Conservation (phyloP, 2,113 vertebrate genomes). For the Polypterus bichir region DNA sequence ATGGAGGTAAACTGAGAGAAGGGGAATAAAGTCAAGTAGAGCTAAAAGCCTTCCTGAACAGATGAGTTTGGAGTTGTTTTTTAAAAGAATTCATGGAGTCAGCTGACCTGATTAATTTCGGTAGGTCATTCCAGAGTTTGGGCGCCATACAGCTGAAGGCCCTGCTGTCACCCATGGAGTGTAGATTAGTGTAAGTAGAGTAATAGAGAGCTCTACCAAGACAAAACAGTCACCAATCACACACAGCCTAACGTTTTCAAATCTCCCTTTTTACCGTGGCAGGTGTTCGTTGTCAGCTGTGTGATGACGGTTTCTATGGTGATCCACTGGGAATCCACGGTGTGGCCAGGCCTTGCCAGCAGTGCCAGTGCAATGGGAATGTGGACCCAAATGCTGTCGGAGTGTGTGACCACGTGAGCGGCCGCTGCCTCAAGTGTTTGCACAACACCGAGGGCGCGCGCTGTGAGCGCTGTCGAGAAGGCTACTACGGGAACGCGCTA, state of each 20-base stretch:
- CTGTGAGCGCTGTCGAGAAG: slow-evolving; percentile 58
- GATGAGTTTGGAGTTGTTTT: no score
- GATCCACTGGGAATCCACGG: slow-evolving; percentile 68
- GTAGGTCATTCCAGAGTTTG: no score
- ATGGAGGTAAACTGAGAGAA: no score
- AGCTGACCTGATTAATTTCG: no score
- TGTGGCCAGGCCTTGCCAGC: slow-evolving; percentile 39
- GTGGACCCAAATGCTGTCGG: slow-evolving; percentile 73
- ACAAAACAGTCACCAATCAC: neutral
- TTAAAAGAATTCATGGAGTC: no score
- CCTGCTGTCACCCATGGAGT: no score
- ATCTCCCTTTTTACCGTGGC: neutral
- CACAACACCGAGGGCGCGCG: slow-evolving; percentile 57
- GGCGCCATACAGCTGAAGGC: no score
- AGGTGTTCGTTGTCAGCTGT: slow-evolving; percentile 77
- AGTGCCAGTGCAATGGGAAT: slow-evolving; percentile 68
- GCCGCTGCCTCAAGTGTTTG: slow-evolving; percentile 72
- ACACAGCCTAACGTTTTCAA: no score
- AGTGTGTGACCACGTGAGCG: slow-evolving; percentile 62
- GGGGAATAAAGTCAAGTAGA: no score
- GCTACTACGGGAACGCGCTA: slow-evolving; percentile 66
- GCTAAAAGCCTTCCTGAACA: no score
- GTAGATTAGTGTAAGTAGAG: no score
- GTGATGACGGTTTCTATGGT: slow-evolving; percentile 78
- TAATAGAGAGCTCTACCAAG: no score